These are phyloP conservation scores for Archivesica marissinica DNA, from an alignment of 1,140 invertebrate genomes.

Conservation along the genomic window DNA sequence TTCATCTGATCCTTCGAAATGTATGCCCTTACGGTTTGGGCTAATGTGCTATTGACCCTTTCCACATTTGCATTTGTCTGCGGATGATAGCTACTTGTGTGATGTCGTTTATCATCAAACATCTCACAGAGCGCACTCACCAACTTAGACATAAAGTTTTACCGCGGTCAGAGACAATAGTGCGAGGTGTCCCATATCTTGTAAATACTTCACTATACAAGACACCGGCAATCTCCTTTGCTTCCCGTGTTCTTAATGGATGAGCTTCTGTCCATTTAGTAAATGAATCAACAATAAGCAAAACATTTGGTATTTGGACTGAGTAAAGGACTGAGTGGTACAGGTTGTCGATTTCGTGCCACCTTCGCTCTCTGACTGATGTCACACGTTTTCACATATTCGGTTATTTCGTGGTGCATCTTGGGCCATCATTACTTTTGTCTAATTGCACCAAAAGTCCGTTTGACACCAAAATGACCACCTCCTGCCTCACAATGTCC, in stretches of 20 bases:
- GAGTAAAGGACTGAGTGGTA: constrained; percentile 63
- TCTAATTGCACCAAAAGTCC: constrained; percentile 49
- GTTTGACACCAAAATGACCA: constrained; percentile 66
- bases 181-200: constrained; percentile 60
- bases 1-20: constrained; percentile 56
- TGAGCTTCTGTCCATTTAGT: constrained; percentile 60
- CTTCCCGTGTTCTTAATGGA: constrained; percentile 37
- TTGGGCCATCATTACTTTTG: constrained; percentile 67
- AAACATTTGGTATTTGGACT: constrained; percentile 56
- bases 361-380: constrained; percentile 66
- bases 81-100: constrained; percentile 70
- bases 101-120: constrained; percentile 64
- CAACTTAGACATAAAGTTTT: constrained; percentile 40
- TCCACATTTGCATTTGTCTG: constrained; percentile 67
- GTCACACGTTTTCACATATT: constrained; percentile 68
- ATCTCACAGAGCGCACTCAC: constrained; percentile 59
- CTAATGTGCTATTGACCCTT: constrained; percentile 44
- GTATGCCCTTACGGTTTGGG: constrained; percentile 49
- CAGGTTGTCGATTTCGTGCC: background rate
- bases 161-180: constrained; percentile 29
- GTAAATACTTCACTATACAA: constrained; percentile 61
- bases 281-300: constrained; percentile 66
- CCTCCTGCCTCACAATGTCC: constrained; percentile 60
- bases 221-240: constrained; percentile 42
- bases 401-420: constrained; percentile 63